Conservation (phyloP, 2,888 invertebrate genomes). For the Lepidochrysops patricia region DNA sequence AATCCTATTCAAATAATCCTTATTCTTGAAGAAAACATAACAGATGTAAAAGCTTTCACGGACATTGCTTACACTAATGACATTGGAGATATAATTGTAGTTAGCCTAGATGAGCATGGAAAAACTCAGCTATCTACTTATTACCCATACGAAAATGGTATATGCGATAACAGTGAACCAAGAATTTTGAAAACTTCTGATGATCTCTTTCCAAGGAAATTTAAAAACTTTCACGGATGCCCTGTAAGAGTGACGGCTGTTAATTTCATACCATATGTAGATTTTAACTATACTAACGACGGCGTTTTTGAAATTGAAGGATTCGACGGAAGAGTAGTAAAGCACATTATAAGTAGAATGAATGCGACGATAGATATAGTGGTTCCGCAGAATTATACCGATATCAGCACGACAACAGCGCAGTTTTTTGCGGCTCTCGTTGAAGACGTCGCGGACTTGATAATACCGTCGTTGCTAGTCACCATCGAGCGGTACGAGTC, state of each 20-base stretch:
- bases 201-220: constrained; percentile 39
- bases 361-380: constrained; percentile 36
- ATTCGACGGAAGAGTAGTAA: constrained; percentile 35
- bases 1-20: constrained; percentile 35
- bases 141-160: constrained; percentile 36
- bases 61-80: constrained; percentile 39
- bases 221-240: constrained; percentile 41
- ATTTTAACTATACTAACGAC: constrained; percentile 27
- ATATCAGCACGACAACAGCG: constrained; percentile 29
- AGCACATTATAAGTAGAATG: constrained; percentile 30
- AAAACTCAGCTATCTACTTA: constrained; percentile 35
- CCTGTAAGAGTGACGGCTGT: constrained; percentile 33
- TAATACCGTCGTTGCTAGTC: constrained; percentile 31
- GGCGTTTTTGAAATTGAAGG: constrained; percentile 31
- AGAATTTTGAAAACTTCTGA: constrained; percentile 25
- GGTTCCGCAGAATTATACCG: constrained; percentile 23
- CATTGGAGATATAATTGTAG: constrained; percentile 38
- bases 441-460: constrained; percentile 35
- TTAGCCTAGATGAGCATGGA: constrained; percentile 26
- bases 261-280: constrained; percentile 31
- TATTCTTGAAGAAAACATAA: constrained; percentile 27
- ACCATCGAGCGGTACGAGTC: constrained; percentile 28
- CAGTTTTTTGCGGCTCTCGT: constrained; percentile 35
- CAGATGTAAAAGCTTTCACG: constrained; percentile 26
- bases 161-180: constrained; percentile 36